These are phyloP conservation scores for Camelus bactrianus DNA, from an alignment of 2,113 vertebrate species.

Conservation along the genomic window DNA sequence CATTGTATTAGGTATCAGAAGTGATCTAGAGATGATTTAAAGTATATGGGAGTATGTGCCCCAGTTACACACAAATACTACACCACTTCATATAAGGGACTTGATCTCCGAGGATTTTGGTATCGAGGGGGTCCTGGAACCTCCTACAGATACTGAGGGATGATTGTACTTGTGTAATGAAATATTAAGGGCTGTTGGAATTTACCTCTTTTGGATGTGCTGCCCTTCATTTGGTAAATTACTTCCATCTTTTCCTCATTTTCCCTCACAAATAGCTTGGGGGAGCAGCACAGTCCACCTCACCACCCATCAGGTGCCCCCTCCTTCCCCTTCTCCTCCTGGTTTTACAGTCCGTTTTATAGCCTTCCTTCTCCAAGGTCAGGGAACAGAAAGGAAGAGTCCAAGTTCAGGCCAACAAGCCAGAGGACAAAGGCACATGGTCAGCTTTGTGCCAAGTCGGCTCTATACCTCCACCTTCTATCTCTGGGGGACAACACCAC, in stretches of 20 bases:
- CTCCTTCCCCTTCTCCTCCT: neutral
- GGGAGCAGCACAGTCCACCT: neutral
- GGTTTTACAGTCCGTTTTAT: neutral
- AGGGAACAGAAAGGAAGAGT: constrained; percentile 16
- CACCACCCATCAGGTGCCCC: neutral
- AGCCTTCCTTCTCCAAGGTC: constrained; percentile 12
- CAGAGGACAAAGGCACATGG: constrained; percentile 38
- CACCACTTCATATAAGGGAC: neutral
- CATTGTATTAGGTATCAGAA: neutral
- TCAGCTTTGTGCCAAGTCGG: neutral
- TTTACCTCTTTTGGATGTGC: neutral
- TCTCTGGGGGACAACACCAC: neutral
- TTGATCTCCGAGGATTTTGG: neutral
- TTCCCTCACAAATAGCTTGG: neutral
- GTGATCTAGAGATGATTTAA: neutral
- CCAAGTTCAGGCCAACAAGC: constrained; percentile 14
- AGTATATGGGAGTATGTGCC: neutral
- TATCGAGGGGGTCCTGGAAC: neutral
- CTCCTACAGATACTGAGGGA: neutral
- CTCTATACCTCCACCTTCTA: neutral
- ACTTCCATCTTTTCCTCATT: neutral
- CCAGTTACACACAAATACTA: neutral
- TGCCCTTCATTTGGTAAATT: neutral
- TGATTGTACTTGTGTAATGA: neutral
- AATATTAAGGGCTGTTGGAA: neutral